Base-by-base conservation (phyloP, 2,797 vertebrate genomes). In the Rhodeus uyekii region DNA sequence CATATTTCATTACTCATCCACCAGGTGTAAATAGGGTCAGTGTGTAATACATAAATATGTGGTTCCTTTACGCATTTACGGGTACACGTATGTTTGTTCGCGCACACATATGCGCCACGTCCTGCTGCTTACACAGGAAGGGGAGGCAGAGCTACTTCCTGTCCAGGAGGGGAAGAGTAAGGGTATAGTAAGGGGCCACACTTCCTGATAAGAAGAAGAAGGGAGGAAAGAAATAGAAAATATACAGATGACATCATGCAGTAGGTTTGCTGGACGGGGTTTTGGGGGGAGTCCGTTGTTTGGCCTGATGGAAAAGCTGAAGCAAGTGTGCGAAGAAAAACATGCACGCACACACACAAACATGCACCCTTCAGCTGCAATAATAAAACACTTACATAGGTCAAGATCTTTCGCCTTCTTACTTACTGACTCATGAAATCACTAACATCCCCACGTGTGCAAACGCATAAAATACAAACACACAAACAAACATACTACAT, bases 61-160 rank as follows among this genome's bases (percentile, higher is more conserved):
- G 80, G 69, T 88, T 87, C 83, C 83, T 82, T 48, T 63, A 71
- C 75, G 55, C 74, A 76, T 85, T 53, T 61, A 86, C 81, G 58
- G 76, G 76, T 83, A 58, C 75, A 83, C 44, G 27, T 71, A 68
- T 82, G 55, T 72, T 78, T 78, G 65, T 63, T 50, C 42, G 3
- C 16, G 18, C 69, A 48, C 76, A 63, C 76, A 81, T 38, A 78
- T 82, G 39, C 82, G 12, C 32, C 84, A 83, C 80, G 75, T 86
- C 85, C 91, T 93, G 88, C 92, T 90, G 83, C 77, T 83, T 87
- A 87, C 90, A 90, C 92, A 93, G 93, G 92, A 89, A 87, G 85
- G 44, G 85, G 79, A 88, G 81, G 78, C 72, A 86, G 79, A 80
- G 82, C 85, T 69, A 87, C 83, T 89, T 90, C 89, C 89, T 87